Conservation (phyloP, 1,140 invertebrate genomes). For the Diachasmimorpha longicaudata region DNA sequence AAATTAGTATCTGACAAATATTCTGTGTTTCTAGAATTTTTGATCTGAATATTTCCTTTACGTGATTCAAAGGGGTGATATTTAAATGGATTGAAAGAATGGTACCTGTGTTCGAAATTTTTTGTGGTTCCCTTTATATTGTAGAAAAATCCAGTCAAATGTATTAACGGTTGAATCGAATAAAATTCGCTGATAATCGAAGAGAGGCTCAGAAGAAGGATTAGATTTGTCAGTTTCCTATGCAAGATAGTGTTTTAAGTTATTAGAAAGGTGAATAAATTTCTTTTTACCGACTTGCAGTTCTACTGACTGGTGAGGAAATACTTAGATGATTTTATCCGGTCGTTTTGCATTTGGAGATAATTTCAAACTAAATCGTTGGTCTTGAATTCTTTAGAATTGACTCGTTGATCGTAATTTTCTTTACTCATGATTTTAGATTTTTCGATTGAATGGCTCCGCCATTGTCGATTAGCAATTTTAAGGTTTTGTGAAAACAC, state of each 20-base stretch:
- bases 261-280: conserved; percentile 31
- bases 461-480: background rate
- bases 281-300: conserved; percentile 23
- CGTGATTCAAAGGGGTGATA: conserved; percentile 21
- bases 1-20: background rate
- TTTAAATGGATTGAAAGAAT: conserved; percentile 31
- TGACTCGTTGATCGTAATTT: background rate
- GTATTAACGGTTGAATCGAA: background rate
- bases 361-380: conserved; percentile 2
- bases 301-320: conserved; percentile 41
- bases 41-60: background rate
- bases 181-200: background rate
- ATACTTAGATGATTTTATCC: conserved; percentile 41
- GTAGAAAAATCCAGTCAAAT: conserved; percentile 29
- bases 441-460: too few relatives aligned
- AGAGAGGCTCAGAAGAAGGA: conserved; percentile 16
- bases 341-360: conserved; percentile 36
- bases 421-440: background rate
- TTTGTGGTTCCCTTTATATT: conserved; percentile 25
- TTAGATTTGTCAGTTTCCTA: conserved; percentile 12
- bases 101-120: conserved; percentile 26
- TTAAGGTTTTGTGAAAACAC: background rate
- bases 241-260: conserved; percentile 31
- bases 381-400: background rate
- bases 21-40: background rate